Evolutionary conservation across 2,797 vertebrate species (phyloP).

Genomic region (Echiichthys vipera): DNA sequence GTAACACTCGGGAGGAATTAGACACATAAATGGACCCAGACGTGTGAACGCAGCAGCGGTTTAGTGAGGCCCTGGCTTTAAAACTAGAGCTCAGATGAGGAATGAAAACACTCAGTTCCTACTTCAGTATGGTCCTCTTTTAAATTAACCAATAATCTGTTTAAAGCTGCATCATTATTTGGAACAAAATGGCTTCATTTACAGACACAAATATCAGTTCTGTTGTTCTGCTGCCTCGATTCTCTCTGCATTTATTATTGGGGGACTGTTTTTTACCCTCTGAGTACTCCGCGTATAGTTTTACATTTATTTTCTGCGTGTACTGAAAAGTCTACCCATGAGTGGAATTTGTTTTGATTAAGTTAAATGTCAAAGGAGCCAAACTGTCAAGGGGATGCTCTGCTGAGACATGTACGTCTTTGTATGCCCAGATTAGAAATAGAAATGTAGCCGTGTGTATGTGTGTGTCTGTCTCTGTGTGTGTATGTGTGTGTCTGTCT

Average conservation of each 20-base stretch:
- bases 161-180: conserved; percentile 63
- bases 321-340: conserved; percentile 51
- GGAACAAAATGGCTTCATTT: conserved; percentile 62
- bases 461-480: background rate
- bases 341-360: conserved; percentile 73
- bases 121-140: conserved; percentile 26
- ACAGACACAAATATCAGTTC: conserved; percentile 33
- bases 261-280: conserved; percentile 45
- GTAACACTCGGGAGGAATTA: conserved; percentile 44
- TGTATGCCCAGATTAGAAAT: conserved; percentile 34
- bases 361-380: conserved; percentile 70
- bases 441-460: too few species aligned
- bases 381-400: conserved; percentile 42
- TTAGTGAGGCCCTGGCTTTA: conserved; percentile 58
- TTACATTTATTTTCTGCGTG: conserved; percentile 26
- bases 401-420: conserved; percentile 37
- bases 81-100: conserved; percentile 40
- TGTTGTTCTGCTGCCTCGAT: conserved; percentile 24
- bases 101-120: conserved; percentile 39
- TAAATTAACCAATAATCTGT: conserved; percentile 56
- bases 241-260: conserved; percentile 35
- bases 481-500: too few species aligned
- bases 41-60: conserved; percentile 61
- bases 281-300: conserved; percentile 34
- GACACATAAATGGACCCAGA: conserved; percentile 69